Percentiles rank a stretch among this genome's conserved stretches.
These are phyloP conservation scores for Anisognathus igniventris DNA, from an alignment of 2,797 vertebrate genomes.

Conservation along the genomic window DNA sequence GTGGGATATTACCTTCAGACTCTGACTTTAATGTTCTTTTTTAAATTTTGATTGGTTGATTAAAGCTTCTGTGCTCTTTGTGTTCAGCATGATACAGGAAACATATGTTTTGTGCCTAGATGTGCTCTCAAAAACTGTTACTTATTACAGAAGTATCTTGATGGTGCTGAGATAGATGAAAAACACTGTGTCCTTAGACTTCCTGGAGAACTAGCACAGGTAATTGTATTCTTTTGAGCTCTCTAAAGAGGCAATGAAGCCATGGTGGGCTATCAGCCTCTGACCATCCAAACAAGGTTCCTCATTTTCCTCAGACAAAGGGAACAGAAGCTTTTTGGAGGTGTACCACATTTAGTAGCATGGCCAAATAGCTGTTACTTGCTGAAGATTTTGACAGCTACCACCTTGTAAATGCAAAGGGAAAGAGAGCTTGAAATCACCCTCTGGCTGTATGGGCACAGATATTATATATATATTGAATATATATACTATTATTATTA, in stretches of 20 bases:
- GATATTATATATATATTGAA: neutral
- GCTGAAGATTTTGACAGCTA: neutral
- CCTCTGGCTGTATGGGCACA: neutral
- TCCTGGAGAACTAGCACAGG: neutral
- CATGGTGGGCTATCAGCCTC: neutral
- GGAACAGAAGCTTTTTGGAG: neutral
- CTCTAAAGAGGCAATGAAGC: neutral
- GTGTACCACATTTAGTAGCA: neutral
- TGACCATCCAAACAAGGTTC: neutral
- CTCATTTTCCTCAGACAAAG: neutral
- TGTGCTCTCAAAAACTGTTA: neutral
- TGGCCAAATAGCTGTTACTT: neutral
- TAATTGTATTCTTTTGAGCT: neutral
- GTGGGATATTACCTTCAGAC: neutral
- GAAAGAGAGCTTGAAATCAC: neutral
- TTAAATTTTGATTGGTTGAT: neutral
- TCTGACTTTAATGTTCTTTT: neutral
- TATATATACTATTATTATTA: neutral
- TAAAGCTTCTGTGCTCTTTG: neutral
- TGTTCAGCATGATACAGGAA: neutral
- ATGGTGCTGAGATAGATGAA: neutral
- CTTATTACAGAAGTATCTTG: neutral
- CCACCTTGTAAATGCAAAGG: neutral
- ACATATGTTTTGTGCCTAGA: neutral
- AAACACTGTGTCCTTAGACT: neutral